Conservation (phyloP, 1,140 invertebrate species). For the Gryon sp. region DNA sequence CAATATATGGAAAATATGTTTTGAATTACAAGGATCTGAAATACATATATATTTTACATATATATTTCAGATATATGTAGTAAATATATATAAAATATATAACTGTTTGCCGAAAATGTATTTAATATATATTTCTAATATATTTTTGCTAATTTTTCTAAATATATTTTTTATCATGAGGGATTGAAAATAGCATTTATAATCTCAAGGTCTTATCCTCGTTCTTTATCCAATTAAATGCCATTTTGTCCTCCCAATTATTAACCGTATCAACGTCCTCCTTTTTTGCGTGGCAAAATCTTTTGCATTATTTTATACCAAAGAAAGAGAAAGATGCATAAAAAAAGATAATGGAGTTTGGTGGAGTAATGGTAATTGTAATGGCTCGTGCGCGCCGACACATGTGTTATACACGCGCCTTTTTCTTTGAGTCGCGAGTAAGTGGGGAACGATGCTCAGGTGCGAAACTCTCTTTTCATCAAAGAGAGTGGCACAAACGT, state of each 20-base stretch:
- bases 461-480: constrained; percentile 63
- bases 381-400: constrained; percentile 30
- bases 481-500: constrained; percentile 55
- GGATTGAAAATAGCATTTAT: constrained; percentile 11
- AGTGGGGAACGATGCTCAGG: constrained; percentile 56
- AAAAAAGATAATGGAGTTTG: constrained; percentile 1
- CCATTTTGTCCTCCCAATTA: constrained; percentile 11
- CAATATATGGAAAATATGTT: no score
- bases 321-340: constrained; percentile 10
- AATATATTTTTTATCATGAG: no score
- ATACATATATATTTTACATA: no score
- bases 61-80: no score
- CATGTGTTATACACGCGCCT: constrained; percentile 34
- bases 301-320: no score
- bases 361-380: constrained; percentile 10
- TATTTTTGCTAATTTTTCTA: no score
- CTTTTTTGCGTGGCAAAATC: background rate
- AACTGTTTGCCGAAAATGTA: no score
- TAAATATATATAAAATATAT: no score
- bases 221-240: background rate
- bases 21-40: no score
- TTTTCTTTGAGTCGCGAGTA: constrained; percentile 25
- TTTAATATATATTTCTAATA: no score
- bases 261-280: constrained; percentile 11
- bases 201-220: background rate